Evolutionary conservation across 2,888 invertebrate species (phyloP), one percentile per base, ranked within the genome.

Genomic region (Tachina grossa): DNA sequence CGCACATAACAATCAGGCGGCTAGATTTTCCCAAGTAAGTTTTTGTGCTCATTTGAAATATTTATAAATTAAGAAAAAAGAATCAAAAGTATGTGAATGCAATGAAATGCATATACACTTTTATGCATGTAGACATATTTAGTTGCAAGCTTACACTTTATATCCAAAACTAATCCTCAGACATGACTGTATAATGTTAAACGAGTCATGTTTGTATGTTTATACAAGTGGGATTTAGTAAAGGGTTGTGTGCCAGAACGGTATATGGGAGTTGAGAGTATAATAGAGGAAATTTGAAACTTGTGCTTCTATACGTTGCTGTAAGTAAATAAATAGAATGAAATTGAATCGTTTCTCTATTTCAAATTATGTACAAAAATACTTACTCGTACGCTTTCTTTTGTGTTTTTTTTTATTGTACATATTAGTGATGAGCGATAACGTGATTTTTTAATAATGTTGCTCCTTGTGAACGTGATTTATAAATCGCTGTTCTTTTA

Each of bases 161-260:
- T 72, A 72, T 66, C 65, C 66, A 31, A 14, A 63, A 9, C 55
- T 72, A 83, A 82, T 66, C 71, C 71, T 49, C 65, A 71, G 83
- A 77, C 66, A 77, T 66, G 57, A 72, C 71, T 77, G 22, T 72
- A 66, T 59, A 77, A 83, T 66, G 66, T 31, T 59, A 51, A 71
- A 66, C 45, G 59, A 39, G 45, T 75, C 16, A 57, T 39, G 61
- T 47, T 9, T 59, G 49, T 31, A 31, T 31, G 31, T 31, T 31
- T 31, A 31, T 31, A 31, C 31, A 31, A 47, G n/a, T 63, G 22
- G 31, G 13, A 13, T 53, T 11, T 13, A 43, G 10, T 49, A 9
- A 31, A 10, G 43, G 43, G 2, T 59, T 69, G 13, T 41, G 39
- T 41, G 41, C 2, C 9, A 22, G 9, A 43, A 5, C 9, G n/a